Percentiles rank a stretch among this genome's conserved stretches.
These are phyloP conservation scores for Loriculus beryllinus DNA, from an alignment of 2,797 vertebrate species.

Conservation along the genomic window DNA sequence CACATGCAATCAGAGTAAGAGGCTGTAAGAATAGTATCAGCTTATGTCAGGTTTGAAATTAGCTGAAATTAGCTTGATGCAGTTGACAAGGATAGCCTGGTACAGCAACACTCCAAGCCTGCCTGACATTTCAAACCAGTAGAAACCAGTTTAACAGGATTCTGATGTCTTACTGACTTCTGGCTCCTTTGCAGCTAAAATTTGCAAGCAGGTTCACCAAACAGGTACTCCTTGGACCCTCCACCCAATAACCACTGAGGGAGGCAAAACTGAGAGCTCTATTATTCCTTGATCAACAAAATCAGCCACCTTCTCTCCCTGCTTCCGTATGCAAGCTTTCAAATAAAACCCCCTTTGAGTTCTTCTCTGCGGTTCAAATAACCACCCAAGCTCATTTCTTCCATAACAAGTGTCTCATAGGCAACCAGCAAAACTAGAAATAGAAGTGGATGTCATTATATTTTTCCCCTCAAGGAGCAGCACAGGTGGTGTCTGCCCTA, in stretches of 20 bases:
- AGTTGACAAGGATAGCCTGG: background rate
- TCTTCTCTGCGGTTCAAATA: background rate
- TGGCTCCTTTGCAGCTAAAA: background rate
- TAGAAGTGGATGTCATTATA: background rate
- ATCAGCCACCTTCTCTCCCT: background rate
- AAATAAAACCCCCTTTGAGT: background rate
- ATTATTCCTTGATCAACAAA: background rate
- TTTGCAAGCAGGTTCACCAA: background rate
- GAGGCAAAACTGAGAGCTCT: background rate
- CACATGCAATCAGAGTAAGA: background rate
- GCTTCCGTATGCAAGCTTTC: background rate
- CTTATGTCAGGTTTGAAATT: constrained; percentile 10
- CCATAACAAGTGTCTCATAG: background rate
- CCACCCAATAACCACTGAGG: background rate
- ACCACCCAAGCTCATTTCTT: background rate
- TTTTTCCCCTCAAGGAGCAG: background rate
- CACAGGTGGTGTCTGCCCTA: background rate
- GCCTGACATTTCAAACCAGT: background rate
- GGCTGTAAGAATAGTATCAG: background rate
- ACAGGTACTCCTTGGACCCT: background rate
- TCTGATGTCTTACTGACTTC: background rate
- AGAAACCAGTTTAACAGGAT: background rate
- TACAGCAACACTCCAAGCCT: background rate
- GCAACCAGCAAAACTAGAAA: background rate
- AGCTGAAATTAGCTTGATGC: constrained; percentile 4